A percentile compares a stretch with the other conserved stretches of the same genome.
These are phyloP conservation scores for Solen grandis DNA, from an alignment of 1,140 invertebrate species.

Conservation along the genomic window DNA sequence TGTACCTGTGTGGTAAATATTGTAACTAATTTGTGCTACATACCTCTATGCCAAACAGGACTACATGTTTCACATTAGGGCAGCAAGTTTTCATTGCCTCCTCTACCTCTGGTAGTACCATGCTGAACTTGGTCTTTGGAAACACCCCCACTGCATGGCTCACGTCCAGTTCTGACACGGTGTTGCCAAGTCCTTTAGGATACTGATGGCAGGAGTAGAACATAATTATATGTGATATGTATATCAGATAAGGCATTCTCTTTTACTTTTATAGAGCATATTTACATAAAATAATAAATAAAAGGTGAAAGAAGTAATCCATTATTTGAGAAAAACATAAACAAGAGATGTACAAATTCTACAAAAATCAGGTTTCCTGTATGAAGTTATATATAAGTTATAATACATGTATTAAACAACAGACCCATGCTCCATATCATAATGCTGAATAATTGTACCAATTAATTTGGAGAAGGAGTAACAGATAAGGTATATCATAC, in stretches of 20 bases:
- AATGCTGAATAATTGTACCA: no score
- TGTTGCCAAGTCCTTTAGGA: slow-evolving; percentile 89
- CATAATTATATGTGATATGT: not conserved
- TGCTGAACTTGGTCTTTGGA: slow-evolving; percentile 92
- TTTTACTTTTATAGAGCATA: not conserved
- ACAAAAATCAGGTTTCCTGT: not conserved
- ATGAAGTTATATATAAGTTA: not conserved
- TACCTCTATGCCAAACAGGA: slow-evolving; percentile 92
- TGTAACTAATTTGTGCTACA: not conserved
- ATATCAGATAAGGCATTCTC: not conserved
- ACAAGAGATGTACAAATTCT: not conserved
- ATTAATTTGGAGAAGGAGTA: no score
- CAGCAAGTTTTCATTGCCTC: slow-evolving; percentile 77
- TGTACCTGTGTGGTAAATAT: no score
- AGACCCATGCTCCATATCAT: no score
- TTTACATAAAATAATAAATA: not conserved
- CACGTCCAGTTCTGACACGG: slow-evolving; percentile 86
- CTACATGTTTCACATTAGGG: slow-evolving; percentile 82
- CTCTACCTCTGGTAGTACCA: slow-evolving; percentile 89
- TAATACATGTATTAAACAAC: no score
- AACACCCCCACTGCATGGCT: slow-evolving; percentile 84
- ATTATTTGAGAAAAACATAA: not conserved
- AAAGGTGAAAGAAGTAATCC: not conserved
- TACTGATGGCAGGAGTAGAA: slow-evolving; percentile 81
- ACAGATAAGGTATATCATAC: no score